Evolutionary conservation across 23 tunicate genomes (phyloP), one percentile per base, ranked within the genome.

Genomic region (Diplosoma virens): DNA sequence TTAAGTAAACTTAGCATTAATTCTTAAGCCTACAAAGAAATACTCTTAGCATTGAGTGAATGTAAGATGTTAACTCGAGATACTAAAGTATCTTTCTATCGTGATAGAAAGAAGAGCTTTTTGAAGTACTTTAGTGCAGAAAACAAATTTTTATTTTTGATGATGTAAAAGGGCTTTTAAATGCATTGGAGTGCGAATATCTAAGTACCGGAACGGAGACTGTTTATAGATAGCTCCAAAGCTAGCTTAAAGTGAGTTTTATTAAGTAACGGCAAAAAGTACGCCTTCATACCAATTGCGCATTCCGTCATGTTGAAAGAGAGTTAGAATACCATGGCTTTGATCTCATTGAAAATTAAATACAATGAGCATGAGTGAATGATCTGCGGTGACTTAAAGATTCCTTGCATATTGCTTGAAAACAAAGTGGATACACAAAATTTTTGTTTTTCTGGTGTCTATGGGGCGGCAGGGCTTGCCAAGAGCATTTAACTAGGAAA

Each of bases 391-490:
- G 72, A 66, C 45, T 1, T 66, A 66, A 66, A 66, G 45, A 33
- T 66, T 66, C n/a, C 30, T 9, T 66, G 46, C 45, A 0, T 55
- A 55, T 55, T 55, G 35, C 71, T 64, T 25, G 30, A 27, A 27
- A 11, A 11, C 29, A 46, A 41, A 37, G 77, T 71, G 56, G 73
- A 30, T 66, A 30, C 27, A 66, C 73, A 66, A 31, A 66, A 33
- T 66, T 30, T n/a, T n/a, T 21, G 58, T 71, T 25, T 21, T 71
- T 66, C 46, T 66, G 37, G 25, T 71, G 77, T 46, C 77, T 71
- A 20, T 41, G 63, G 77, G 58, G 25, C 0, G 41, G 63, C 26
- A 41, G 77, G 56, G 35, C 71, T 64, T 36, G 71, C 58, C 30
- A 46, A 41, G 58, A 71, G 21, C 77, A 71, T 71, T 71, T 27